Conservation (phyloP, 2,888 invertebrate species). For the Drosophila ezoana region DNA sequence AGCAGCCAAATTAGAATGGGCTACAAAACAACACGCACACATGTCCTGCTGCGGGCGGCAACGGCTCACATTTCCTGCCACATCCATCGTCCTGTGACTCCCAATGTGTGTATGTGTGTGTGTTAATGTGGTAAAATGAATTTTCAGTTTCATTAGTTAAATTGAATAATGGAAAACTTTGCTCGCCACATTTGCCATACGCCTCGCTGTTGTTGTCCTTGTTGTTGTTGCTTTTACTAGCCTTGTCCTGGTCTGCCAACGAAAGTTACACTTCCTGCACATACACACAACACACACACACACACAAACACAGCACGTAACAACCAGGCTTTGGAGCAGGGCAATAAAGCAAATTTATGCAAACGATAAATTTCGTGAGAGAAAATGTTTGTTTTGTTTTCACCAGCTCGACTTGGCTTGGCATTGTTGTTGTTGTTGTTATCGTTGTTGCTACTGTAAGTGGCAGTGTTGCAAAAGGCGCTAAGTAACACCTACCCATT, state of each 20-base stretch:
- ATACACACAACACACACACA: slow-evolving; percentile 33
- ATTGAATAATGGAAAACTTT: slow-evolving; percentile 83
- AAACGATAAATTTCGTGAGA: slow-evolving; percentile 82
- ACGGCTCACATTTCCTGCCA: slow-evolving; percentile 73
- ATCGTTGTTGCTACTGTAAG: slow-evolving; percentile 25
- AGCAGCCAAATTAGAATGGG: slow-evolving; percentile 32
- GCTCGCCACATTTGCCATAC: slow-evolving; percentile 71
- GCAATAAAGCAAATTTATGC: slow-evolving; percentile 83
- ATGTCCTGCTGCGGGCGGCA: slow-evolving; percentile 67
- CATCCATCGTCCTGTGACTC: slow-evolving; percentile 39
- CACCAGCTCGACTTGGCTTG: slow-evolving; percentile 35
- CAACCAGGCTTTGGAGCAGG: slow-evolving; percentile 53
- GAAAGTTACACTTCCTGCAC: slow-evolving; percentile 78
- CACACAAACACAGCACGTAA: slow-evolving; percentile 29
- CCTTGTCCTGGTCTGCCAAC: slow-evolving; percentile 63
- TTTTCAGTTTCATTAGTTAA: slow-evolving; percentile 85
- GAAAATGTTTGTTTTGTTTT: slow-evolving; percentile 79
- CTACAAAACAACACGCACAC: slow-evolving; percentile 69
- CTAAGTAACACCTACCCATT: slow-evolving; percentile 62
- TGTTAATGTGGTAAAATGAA: slow-evolving; percentile 82
- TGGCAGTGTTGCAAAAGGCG: slow-evolving; percentile 65
- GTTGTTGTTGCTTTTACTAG: slow-evolving; percentile 41
- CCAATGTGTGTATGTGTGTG: slow-evolving; percentile 49
- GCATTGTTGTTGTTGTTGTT: slow-evolving; percentile 7
- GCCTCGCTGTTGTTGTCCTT: slow-evolving; percentile 40